These are phyloP conservation scores for Teleogryllus occipitalis DNA, from an alignment of 1,140 invertebrate species.

Conservation along the genomic window DNA sequence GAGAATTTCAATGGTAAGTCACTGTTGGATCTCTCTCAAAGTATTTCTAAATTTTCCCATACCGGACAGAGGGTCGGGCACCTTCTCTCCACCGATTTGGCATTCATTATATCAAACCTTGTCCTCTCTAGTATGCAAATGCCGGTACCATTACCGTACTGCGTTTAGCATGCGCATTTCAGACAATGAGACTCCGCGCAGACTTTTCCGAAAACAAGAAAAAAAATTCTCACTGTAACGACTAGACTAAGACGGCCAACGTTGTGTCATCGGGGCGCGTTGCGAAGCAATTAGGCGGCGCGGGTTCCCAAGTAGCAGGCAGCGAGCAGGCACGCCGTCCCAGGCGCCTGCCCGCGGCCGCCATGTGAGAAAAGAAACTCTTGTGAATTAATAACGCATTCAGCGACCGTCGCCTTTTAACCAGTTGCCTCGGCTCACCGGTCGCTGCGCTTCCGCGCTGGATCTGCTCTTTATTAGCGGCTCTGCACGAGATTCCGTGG, in stretches of 20 bases:
- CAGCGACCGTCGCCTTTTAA: background rate
- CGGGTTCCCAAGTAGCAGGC: background rate
- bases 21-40: no score
- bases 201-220: background rate
- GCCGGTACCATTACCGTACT: background rate
- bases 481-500: no score
- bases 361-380: conserved; percentile 4
- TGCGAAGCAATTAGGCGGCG: background rate
- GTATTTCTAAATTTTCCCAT: no score
- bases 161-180: background rate
- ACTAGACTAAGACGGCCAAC: background rate
- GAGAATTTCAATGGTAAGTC: background rate
- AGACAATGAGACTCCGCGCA: background rate
- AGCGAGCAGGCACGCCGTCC: background rate
- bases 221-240: background rate
- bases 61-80: no score
- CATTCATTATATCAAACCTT: background rate
- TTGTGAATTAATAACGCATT: background rate
- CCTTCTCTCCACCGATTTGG: no score
- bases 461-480: no score
- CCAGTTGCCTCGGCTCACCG: background rate
- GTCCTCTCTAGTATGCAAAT: background rate
- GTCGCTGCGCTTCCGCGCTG: no score
- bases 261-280: background rate
- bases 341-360: background rate